Percentiles rank a stretch among this genome's conserved stretches.
Evolutionary conservation across 2,797 vertebrate genomes (phyloP).

Genomic region (Myotis vivesi): DNA sequence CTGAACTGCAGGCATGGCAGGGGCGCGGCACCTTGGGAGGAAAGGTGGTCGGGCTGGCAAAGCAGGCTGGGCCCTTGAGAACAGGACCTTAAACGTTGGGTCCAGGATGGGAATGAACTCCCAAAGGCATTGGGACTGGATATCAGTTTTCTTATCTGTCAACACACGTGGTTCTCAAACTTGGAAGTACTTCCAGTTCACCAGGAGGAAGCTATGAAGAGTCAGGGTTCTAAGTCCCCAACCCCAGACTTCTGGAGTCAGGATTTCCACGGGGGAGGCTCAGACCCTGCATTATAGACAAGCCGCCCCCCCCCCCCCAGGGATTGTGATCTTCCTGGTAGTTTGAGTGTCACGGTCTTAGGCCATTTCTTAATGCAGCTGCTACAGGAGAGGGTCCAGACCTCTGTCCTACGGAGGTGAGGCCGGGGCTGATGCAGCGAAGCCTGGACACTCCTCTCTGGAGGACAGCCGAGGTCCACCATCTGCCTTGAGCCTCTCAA

Average conservation of each 20-base stretch:
- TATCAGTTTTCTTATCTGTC: not conserved
- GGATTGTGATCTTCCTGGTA: not conserved
- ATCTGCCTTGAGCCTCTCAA: not conserved
- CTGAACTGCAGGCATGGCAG: not conserved
- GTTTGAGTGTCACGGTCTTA: not conserved
- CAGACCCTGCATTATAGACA: not conserved
- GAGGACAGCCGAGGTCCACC: not conserved
- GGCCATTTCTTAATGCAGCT: not conserved
- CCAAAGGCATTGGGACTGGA: not conserved
- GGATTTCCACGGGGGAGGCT: not conserved
- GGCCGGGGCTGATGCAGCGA: not conserved
- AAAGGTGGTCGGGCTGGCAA: not conserved
- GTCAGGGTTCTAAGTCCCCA: not conserved
- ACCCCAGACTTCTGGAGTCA: not conserved
- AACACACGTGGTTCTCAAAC: not conserved
- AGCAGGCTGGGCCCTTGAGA: not conserved
- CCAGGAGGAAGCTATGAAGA: not conserved
- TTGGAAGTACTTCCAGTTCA: not conserved
- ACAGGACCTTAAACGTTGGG: not conserved
- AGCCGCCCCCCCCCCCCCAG: fast-evolving
- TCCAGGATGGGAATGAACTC: not conserved
- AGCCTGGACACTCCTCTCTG: not conserved
- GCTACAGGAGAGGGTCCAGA: not conserved
- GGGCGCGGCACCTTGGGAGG: not conserved
- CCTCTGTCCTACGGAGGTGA: not conserved